Base-by-base conservation (phyloP, 2,888 invertebrate species). In the Pteria penguin region DNA sequence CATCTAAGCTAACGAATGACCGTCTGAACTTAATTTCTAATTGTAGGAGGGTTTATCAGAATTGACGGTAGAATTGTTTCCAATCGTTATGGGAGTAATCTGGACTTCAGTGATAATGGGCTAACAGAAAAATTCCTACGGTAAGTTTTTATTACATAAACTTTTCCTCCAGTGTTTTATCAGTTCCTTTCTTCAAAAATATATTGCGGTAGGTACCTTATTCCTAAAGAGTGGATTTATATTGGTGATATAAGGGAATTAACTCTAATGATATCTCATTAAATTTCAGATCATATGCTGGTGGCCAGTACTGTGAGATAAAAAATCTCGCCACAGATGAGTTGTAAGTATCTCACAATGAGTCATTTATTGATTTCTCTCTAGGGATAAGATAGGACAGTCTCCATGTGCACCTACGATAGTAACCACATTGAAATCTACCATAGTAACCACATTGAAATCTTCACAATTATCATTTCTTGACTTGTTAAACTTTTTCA, bases 41-140 rank as follows among this genome's bases (percentile, higher is more conserved):
- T n/a, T 29, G 5, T 58, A 86, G 86, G 84, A 27, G 72, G 74
- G 0, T 61, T 82, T 55, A 68, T 86, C 14, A 82, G 55, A 1
- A 67, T 86, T 57, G 60, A 57, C 27, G 87, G 87, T 11, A 75
- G 79, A 63, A 65, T 87, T 4, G 67, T 85, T 22, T 73, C 85
- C 5, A 83, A 84, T 60, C 72, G 82, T 60, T 85, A 79, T 65
- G 85, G 86, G 1, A 83, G 83, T 58, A 83, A 86, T 63, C 54
- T 83, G 1, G 76, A 69, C 8, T 66, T 62, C 5, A 79, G 82
- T 14, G 61, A 81, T 1, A 86, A 86, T 72, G 82, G 78, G 0
- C 70, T 55, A 62, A 32, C 73, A 27, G 75, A 82, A 52, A 84
- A 76, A 71, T 29, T 86, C 4, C 75, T 84, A n/a, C n/a, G n/a